Evolutionary conservation across 2,113 vertebrate genomes (phyloP).

Genomic region (Leptodactylus fuscus): DNA sequence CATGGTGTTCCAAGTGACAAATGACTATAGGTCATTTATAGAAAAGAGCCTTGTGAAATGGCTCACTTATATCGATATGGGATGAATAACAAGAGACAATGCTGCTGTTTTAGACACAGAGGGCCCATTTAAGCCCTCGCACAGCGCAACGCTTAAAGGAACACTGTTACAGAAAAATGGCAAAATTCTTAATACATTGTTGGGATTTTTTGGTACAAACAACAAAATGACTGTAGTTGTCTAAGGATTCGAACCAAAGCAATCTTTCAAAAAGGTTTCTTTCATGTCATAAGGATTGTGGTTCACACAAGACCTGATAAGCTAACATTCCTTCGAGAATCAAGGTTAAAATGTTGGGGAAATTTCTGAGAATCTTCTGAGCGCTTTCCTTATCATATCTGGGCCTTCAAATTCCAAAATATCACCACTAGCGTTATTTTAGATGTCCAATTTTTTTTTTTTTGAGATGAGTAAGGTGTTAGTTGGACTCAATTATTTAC

Average conservation of each 20-base stretch:
- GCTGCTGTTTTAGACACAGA: background rate
- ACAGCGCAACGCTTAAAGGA: background rate
- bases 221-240: background rate
- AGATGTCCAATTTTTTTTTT: too few relatives aligned
- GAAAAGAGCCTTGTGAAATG: conserved; percentile 13
- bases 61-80: background rate
- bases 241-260: background rate
- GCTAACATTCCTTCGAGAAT: background rate
- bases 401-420: too few relatives aligned
- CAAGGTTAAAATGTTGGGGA: background rate
- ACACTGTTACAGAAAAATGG: background rate
- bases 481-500: too few relatives aligned
- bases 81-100: background rate
- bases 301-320: background rate
- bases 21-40: background rate
- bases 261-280: background rate
- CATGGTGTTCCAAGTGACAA: background rate
- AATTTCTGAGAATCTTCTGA: background rate
- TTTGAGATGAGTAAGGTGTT: too few relatives aligned
- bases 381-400: background rate
- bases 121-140: background rate
- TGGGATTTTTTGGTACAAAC: background rate
- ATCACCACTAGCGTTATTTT: too few relatives aligned
- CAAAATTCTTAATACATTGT: background rate
- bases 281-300: background rate